Evolutionary conservation across 2,888 invertebrate genomes (phyloP).

Genomic region (Thysanoteuthis rhombus): DNA sequence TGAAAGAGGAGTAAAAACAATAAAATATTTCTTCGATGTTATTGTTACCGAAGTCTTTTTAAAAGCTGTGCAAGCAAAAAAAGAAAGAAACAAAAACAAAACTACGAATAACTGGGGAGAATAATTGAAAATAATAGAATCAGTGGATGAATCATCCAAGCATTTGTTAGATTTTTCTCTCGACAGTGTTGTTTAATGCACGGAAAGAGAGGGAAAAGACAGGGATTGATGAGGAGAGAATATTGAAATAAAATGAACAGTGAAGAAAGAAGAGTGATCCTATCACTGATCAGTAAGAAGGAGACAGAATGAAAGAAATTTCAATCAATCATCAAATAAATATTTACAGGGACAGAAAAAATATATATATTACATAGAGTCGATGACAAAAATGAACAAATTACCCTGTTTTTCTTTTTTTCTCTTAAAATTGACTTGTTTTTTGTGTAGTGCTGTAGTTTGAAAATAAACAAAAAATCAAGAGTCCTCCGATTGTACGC

Average conservation of each 20-base stretch:
- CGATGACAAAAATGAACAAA: background rate
- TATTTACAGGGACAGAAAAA: background rate
- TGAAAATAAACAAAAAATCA: background rate
- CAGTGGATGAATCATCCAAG: background rate
- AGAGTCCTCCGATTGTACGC: background rate
- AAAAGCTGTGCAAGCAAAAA: background rate
- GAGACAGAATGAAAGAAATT: background rate
- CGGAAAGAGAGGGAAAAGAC: background rate
- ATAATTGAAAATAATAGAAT: background rate
- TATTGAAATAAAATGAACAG: slow-evolving; percentile 12
- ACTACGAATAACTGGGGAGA: background rate
- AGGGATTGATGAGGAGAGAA: slow-evolving; percentile 1
- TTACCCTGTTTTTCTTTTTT: background rate
- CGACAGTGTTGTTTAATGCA: background rate
- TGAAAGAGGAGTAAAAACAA: background rate
- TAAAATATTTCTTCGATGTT: background rate
- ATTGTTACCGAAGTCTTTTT: background rate
- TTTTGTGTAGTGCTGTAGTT: background rate
- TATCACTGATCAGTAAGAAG: background rate
- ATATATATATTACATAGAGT: background rate
- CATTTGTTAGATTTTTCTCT: slow-evolving; percentile 20
- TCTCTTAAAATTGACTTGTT: background rate
- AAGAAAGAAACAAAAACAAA: background rate
- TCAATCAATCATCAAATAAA: background rate
- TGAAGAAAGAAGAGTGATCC: background rate